phyloP scores from a whole-genome alignment of 2,113 vertebrate genomes.

The Scophthalmus maximus region DNA sequence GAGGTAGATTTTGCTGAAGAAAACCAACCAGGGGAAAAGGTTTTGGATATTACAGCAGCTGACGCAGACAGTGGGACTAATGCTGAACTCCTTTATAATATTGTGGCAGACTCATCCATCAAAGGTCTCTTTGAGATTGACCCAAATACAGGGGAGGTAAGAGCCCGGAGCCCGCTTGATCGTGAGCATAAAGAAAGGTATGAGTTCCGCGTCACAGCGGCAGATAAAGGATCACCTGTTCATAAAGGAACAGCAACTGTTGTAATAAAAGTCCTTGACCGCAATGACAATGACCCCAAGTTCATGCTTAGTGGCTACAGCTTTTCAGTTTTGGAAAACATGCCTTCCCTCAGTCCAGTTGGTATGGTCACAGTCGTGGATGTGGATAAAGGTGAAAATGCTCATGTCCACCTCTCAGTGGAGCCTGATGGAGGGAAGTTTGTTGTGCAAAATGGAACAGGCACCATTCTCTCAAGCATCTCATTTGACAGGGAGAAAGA shows the following conservation, averaged over 20 bases:
- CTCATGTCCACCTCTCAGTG: slow-evolving; percentile 91
- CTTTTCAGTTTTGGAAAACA: slow-evolving; percentile 98
- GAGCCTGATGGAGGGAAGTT: slow-evolving; percentile 97
- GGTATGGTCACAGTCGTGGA: slow-evolving; percentile 98
- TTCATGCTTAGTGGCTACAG: slow-evolving; percentile 99
- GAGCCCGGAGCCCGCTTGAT: slow-evolving; percentile 91
- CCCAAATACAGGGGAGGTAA: slow-evolving; percentile 90
- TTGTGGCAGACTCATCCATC: slow-evolving; percentile 89
- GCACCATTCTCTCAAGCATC: slow-evolving; percentile 97
- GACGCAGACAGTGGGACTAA: slow-evolving; percentile 97
- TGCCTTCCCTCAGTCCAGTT: slow-evolving; percentile 95
- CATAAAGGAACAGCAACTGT: slow-evolving; percentile 95
- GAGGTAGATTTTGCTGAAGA: slow-evolving; percentile 95
- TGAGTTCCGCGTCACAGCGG: slow-evolving; percentile 92
- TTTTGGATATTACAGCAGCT: slow-evolving; percentile 90
- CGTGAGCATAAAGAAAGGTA: slow-evolving; percentile 94
- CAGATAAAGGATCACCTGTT: slow-evolving; percentile 94
- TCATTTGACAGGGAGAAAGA: slow-evolving; percentile 98
- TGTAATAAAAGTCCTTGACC: slow-evolving; percentile 93
- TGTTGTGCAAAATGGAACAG: slow-evolving; percentile 97
- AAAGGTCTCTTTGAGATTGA: slow-evolving; percentile 94
- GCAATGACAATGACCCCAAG: slow-evolving; percentile 98
- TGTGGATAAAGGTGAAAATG: slow-evolving; percentile 95
- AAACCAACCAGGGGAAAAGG: slow-evolving; percentile 90
- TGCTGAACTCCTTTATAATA: slow-evolving; percentile 90